A percentile compares a stretch with the other conserved stretches of the same genome.
phyloP scores from a whole-genome alignment of 2,888 invertebrate genomes.

The Geophilus truncorum region DNA sequence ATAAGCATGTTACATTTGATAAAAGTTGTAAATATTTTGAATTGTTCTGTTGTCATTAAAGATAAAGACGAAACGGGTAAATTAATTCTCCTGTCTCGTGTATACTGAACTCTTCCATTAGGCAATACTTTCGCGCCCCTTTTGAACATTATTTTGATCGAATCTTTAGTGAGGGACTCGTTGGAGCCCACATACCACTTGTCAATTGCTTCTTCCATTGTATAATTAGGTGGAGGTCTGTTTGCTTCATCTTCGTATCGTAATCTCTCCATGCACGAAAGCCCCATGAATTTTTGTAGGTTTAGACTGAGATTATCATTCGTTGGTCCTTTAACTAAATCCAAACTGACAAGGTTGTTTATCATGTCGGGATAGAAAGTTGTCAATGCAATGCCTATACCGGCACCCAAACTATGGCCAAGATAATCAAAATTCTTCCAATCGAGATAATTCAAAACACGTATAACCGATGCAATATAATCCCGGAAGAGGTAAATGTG shows the following conservation, averaged over 20 bases:
- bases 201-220: slow-evolving; percentile 63
- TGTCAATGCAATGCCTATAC: not conserved
- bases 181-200: slow-evolving; percentile 60
- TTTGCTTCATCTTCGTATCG: not conserved
- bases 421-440: slow-evolving; percentile 25
- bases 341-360: slow-evolving; percentile 40
- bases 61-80: slow-evolving; percentile 34
- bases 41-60: slow-evolving; percentile 34
- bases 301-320: not conserved
- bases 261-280: not conserved
- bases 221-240: not conserved
- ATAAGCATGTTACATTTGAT: slow-evolving; percentile 38
- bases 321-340: slow-evolving; percentile 38
- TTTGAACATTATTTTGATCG: slow-evolving; percentile 39
- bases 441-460: not conserved
- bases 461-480: not conserved
- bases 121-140: slow-evolving; percentile 37
- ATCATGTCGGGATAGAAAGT: slow-evolving; percentile 29
- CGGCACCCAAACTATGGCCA: slow-evolving; percentile 27
- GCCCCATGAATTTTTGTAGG: not conserved
- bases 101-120: slow-evolving; percentile 39
- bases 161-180: slow-evolving; percentile 37
- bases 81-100: slow-evolving; percentile 39
- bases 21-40: slow-evolving; percentile 35
- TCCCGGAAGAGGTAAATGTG: not conserved